Percentiles rank a stretch among this genome's conserved stretches.
These are phyloP conservation scores for Atrichornis clamosus DNA, from an alignment of 2,113 vertebrate species.

Conservation along the genomic window DNA sequence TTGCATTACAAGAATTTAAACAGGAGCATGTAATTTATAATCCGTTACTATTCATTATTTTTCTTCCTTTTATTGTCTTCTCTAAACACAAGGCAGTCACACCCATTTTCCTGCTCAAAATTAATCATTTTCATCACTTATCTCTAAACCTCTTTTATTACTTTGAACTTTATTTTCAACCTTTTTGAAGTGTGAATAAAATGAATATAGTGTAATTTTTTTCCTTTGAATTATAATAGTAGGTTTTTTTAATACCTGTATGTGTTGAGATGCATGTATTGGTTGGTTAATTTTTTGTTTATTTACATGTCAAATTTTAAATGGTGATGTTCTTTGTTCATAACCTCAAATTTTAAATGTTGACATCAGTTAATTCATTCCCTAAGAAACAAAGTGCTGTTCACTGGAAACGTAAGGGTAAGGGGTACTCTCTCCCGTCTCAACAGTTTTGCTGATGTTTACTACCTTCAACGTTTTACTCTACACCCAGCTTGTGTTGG, in stretches of 20 bases:
- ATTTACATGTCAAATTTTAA: neutral
- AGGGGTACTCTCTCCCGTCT: neutral
- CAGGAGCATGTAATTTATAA: neutral
- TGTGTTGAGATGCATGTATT: neutral
- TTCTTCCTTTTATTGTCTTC: neutral
- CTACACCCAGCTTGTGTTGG: neutral
- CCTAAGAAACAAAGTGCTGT: neutral
- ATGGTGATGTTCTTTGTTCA: neutral
- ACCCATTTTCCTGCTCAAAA: neutral
- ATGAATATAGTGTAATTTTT: neutral
- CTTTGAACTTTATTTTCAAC: neutral
- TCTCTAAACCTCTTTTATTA: neutral
- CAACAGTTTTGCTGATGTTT: neutral
- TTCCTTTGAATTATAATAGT: neutral
- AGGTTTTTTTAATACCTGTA: neutral
- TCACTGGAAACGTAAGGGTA: neutral
- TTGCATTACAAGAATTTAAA: neutral
- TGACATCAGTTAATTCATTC: neutral
- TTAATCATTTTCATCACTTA: neutral
- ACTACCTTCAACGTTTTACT: neutral
- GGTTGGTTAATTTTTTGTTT: neutral
- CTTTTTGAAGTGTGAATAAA: neutral
- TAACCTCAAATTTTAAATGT: neutral
- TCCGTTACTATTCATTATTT: neutral
- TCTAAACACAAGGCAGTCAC: neutral